Evolutionary conservation across 2,797 vertebrate genomes (phyloP), one percentile per base, ranked within the genome.

Genomic region (Poecilia gillii): DNA sequence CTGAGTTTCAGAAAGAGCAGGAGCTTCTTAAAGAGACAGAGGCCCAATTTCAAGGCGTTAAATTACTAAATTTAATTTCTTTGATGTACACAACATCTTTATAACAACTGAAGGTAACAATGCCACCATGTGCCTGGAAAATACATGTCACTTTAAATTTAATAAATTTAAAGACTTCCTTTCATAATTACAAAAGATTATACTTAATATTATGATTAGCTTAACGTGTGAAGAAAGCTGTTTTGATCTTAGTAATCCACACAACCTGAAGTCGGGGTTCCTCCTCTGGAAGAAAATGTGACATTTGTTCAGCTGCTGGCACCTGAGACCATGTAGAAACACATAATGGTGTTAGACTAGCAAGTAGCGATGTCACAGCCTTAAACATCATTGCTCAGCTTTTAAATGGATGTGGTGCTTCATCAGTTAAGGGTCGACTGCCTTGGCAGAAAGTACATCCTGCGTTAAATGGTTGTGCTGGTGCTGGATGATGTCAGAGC

Each of bases 401-500:
- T 41, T 41, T 41, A 68, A 68, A 39, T 25, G 64, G 62, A 68
- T 25, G 9, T 39, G 39, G 36, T 23, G 64, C 41, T 68, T 68
- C 20, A 23, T 41, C 64, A 68, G 36, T 41, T 68, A 41, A 68
- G 20, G 11, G 75, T 46, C 49, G 46, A n/a, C 20, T 59, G 25
- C 28, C 13, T 43, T n/a, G 51, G 8, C 51, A 59, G 39, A 76
- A 51, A 53, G 36, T 41, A 51, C 14, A 12, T 41, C 64, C 33
- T 43, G 2, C 4, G 39, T 31, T 47, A 62, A 72, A 76, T 68
- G 59, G 66, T 39, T 46, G 81, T 74, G 62, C 18, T n/a, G 66
- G 72, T 74, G 73, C 55, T 23, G 64, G 55, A 45, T 28, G 8
- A 75, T 20, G 66, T 45, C 64, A 57, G 47, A 46, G 77, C 66